A percentile compares a stretch with the other conserved stretches of the same genome.
These are phyloP conservation scores for Danionella cerebrum DNA, from an alignment of 2,113 vertebrate species.

Conservation along the genomic window DNA sequence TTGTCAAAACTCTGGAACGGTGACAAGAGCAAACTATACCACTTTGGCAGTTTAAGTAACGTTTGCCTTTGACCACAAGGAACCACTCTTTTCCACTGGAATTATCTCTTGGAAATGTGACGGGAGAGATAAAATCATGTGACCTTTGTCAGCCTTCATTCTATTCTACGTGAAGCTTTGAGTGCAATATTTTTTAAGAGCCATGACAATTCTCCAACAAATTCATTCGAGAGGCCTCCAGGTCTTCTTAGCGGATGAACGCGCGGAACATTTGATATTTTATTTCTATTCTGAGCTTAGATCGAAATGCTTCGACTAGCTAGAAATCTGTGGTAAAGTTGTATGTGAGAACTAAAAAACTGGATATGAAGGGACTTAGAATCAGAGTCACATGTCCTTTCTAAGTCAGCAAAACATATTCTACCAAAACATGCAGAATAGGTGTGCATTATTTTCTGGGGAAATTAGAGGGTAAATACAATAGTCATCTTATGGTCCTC, in stretches of 20 bases:
- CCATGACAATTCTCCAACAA: constrained; percentile 25
- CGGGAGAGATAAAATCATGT: constrained; percentile 49
- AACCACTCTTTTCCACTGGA: constrained; percentile 64
- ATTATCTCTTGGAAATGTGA: constrained; percentile 59
- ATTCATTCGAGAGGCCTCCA: constrained; percentile 30
- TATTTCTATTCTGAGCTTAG: constrained; percentile 56
- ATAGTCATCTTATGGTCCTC: no score
- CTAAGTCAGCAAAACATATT: neutral
- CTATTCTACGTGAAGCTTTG: constrained; percentile 61
- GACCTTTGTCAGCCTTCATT: constrained; percentile 48
- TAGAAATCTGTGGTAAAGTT: constrained; percentile 43
- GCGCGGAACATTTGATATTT: constrained; percentile 40
- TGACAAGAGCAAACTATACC: constrained; percentile 17
- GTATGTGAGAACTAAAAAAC: constrained; percentile 49
- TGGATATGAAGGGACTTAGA: constrained; percentile 26
- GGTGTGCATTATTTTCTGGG: neutral
- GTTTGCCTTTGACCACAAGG: constrained; percentile 58
- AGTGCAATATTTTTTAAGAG: constrained; percentile 72
- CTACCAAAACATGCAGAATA: neutral
- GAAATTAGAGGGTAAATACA: no score
- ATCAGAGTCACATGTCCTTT: neutral
- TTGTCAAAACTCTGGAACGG: constrained; percentile 34
- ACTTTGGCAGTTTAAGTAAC: constrained; percentile 41
- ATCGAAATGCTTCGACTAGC: constrained; percentile 60
- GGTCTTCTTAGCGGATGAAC: constrained; percentile 42